Evolutionary conservation across 2,888 invertebrate genomes (phyloP), one percentile per base, ranked within the genome.

Genomic region (Autographa pulchrina): DNA sequence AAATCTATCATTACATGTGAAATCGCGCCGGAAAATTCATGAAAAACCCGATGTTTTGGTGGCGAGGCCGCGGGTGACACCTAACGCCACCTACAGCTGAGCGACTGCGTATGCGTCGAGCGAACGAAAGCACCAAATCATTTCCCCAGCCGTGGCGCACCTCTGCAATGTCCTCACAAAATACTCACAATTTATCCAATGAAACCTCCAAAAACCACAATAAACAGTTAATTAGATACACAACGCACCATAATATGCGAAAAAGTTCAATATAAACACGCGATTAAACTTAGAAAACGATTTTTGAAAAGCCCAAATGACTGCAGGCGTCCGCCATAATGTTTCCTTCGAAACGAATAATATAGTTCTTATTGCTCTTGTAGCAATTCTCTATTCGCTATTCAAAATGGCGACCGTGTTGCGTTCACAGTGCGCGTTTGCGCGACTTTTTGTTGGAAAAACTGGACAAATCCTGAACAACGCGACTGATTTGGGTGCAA

Each of bases 311-410:
- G 96, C 96, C 94, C 96, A 91, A 96, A 92, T 94, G 93, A 93
- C 92, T 93, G 92, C 96, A 95, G 96, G 95, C 96, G 95, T 95
- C 96, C 95, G 96, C 96, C 96, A 96, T 96, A 94, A 96, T 96
- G 96, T 96, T 96, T 96, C 96, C 96, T 96, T 96, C 95, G 96
- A 94, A 96, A 96, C 96, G 96, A 96, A 96, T 96, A 96, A 95
- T 96, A 95, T 96, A 94, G 95, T 95, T 96, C 96, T 95, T 96
- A 96, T 95, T 96, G 96, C 95, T 96, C 94, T 94, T 94, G 94
- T 92, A 94, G 94, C 95, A 93, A 94, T 94, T 94, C 95, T 96
- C 96, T 96, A 96, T 96, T 96, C 96, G 96, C 96, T 96, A 96
- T 96, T 95, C 96, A 96, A 96, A 95, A 96, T 96, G 96, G 96